Evolutionary conservation across 2,797 vertebrate species (phyloP), one percentile per base, ranked within the genome.

Genomic region (Hybognathus amarus): DNA sequence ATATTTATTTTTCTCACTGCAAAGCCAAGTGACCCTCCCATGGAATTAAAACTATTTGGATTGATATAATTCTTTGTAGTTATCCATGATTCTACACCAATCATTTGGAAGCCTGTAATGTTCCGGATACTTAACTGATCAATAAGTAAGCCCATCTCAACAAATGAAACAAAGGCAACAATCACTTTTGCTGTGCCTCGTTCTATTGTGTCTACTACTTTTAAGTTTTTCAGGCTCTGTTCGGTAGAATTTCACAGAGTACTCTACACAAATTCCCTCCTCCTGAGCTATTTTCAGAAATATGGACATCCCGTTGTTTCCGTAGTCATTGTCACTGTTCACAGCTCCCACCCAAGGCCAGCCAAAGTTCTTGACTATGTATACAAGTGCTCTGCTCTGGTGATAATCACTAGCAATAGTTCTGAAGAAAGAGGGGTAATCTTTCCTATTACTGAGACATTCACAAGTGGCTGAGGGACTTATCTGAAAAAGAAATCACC

Each of bases 311-410:
- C 45, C 45, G 17, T 47, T 17, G 15, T 47, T 47, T 47, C 45
- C 45, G 17, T 47, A 47, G 45, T 47, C 45, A 47, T 47, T 47
- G 45, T 50, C 47, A 50, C 47, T 50, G 47, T 93, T 94, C 6
- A 95, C 87, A 18, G 94, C 85, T 5, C 94, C 94, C 0, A 95
- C 94, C 94, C 94, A 95, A 33, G 89, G 92, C 94, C 94, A 95
- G 76, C 94, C 94, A 76, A 94, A 94, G 84, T 93, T 87, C 50
- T 94, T 94, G 47, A 95, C 90, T 67, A 95, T 83, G 70, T 93
- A 90, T 11, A 90, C 93, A 0, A 95, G 89, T 12, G 93, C 93
- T 86, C 87, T 89, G 71, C 93, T 92, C 83, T 95, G 94, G 87
- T 94, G 89, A 47, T 91, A 90, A 77, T 95, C 94, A 30, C 94